Percentiles rank a stretch among this genome's conserved stretches.
Conservation (phyloP, 2,888 invertebrate genomes). For the Erpobdella octoculata region DNA sequence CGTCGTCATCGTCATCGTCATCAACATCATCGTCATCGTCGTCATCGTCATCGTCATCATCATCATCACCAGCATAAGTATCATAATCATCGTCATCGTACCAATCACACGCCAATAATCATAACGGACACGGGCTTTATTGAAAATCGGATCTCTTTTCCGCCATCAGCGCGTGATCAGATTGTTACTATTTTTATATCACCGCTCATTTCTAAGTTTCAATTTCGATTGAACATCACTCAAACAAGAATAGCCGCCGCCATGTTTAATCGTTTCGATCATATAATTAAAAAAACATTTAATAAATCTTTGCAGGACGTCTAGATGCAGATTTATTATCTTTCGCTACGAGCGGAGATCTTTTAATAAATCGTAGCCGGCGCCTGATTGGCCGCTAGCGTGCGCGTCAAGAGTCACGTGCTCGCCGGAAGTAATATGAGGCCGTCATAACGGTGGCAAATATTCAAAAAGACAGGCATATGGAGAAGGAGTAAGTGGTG, state of each 20-base stretch:
- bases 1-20: slow-evolving; percentile 1
- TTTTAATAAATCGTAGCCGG: neutral
- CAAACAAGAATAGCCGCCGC: too few relatives aligned
- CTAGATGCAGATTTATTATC: too few relatives aligned
- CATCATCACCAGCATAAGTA: slow-evolving; percentile 12
- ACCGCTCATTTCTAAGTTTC: too few relatives aligned
- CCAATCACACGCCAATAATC: neutral
- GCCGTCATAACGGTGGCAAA: neutral
- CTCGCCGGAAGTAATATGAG: slow-evolving; percentile 6
- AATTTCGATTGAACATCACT: too few relatives aligned
- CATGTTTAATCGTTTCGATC: too few relatives aligned
- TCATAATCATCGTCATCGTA: too few relatives aligned
- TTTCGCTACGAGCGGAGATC: too few relatives aligned
- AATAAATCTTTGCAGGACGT: too few relatives aligned
- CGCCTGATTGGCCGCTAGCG: neutral
- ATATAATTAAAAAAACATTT: too few relatives aligned
- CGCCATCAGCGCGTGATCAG: neutral
- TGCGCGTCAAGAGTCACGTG: too few relatives aligned
- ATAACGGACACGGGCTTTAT: neutral
- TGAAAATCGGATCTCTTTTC: slow-evolving; percentile 8
- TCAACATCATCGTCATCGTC: neutral
- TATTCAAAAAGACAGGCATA: neutral
- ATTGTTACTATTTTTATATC: too few relatives aligned
- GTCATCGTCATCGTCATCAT: neutral
- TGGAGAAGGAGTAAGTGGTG: too few relatives aligned